Percentiles rank a stretch among this genome's conserved stretches.
Conservation (phyloP, 2,797 vertebrate species). For the Acanthis flammea region DNA sequence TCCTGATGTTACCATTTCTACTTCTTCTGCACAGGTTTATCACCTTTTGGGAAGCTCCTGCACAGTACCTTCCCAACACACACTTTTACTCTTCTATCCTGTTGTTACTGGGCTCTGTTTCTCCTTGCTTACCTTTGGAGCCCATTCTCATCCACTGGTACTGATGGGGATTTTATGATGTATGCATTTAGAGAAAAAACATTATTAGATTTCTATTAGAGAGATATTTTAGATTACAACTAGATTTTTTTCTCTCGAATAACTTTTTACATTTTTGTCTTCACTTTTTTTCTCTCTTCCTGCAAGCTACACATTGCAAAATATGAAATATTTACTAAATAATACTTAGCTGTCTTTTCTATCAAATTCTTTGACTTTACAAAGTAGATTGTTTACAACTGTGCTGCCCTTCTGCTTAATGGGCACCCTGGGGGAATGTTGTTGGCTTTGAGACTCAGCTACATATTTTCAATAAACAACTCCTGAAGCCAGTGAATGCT, state of each 20-base stretch:
- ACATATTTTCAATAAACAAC: conserved; percentile 66
- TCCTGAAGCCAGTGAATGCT: conserved; percentile 23
- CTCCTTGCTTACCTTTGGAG: neutral
- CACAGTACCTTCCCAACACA: neutral
- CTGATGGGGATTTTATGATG: neutral
- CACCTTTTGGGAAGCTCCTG: neutral
- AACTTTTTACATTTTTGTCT: neutral
- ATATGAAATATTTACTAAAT: conserved; percentile 67
- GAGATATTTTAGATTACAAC: neutral
- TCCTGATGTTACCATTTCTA: neutral
- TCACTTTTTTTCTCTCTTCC: conserved; percentile 1
- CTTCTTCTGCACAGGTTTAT: neutral
- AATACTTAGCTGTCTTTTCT: conserved; percentile 35
- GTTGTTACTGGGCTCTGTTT: neutral
- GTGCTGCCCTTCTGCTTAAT: conserved; percentile 68
- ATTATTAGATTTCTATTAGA: neutral
- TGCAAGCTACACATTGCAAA: conserved; percentile 20
- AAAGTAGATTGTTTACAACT: conserved; percentile 72
- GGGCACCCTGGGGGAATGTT: conserved; percentile 53
- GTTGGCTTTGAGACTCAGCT: conserved; percentile 64
- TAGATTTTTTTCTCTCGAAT: neutral
- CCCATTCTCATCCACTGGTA: neutral
- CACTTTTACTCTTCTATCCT: neutral
- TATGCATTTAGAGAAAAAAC: neutral
- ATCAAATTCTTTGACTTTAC: conserved; percentile 61